Evolutionary conservation across 2,888 invertebrate species (phyloP).

Genomic region (Therioaphis trifolii): DNA sequence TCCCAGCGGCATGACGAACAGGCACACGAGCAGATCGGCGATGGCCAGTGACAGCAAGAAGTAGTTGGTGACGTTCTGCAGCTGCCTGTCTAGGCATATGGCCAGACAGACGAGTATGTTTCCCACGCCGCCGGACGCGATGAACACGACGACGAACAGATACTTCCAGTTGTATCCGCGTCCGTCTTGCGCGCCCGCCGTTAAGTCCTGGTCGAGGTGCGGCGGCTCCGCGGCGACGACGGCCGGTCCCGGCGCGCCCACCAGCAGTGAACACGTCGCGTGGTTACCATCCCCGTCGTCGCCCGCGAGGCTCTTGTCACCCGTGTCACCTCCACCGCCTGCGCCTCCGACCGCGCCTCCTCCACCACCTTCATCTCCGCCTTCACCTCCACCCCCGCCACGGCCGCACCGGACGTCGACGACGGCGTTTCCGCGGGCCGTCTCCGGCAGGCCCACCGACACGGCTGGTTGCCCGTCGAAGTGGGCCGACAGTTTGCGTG

Average conservation of each 20-base stretch:
- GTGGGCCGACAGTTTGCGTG: conserved; percentile 37
- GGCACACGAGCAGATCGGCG: conserved; percentile 91
- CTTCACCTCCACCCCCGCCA: neutral
- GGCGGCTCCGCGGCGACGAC: conserved; percentile 39
- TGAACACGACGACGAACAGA: conserved; percentile 85
- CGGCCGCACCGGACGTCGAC: conserved; percentile 37
- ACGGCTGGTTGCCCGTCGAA: conserved; percentile 49
- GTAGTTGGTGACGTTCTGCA: conserved; percentile 96
- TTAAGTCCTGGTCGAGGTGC: conserved; percentile 4
- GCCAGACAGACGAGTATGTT: conserved; percentile 94
- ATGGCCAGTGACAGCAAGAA: conserved; percentile 92
- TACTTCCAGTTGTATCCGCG: conserved; percentile 82
- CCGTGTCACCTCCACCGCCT: too few relatives aligned
- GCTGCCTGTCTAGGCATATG: conserved; percentile 86
- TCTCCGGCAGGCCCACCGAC: conserved; percentile 40
- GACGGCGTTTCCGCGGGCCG: conserved; percentile 26
- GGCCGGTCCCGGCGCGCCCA: neutral
- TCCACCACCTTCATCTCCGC: too few relatives aligned
- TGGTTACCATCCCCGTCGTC: conserved; percentile 18
- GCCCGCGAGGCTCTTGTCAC: too few relatives aligned
- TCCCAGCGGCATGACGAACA: conserved; percentile 95
- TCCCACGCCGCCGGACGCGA: conserved; percentile 88
- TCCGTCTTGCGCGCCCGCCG: conserved; percentile 46
- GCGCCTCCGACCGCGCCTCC: too few relatives aligned
- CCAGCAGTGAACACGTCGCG: conserved; percentile 37